Conservation (phyloP, 2,113 vertebrate genomes). For the Catharus minimus region DNA sequence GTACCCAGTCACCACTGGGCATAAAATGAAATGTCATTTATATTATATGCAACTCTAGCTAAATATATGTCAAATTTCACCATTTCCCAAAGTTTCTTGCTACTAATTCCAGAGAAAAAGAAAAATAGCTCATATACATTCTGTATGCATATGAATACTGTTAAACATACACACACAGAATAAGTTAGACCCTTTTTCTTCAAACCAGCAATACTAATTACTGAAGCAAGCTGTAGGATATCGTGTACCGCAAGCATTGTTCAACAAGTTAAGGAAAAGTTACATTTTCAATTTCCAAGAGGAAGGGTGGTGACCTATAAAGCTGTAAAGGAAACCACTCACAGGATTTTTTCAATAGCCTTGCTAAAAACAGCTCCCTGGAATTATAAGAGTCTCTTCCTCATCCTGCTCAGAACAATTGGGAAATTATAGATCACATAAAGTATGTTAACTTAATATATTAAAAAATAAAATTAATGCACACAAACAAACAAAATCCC, state of each 20-base stretch:
- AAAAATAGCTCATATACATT: neutral
- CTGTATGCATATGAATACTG: neutral
- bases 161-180: neutral
- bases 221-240: neutral
- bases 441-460: neutral
- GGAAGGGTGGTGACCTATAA: constrained; percentile 64
- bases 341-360: constrained; percentile 37
- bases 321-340: constrained; percentile 58
- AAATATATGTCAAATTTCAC: neutral
- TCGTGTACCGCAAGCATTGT: neutral
- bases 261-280: constrained; percentile 3
- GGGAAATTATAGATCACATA: neutral
- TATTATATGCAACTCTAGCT: neutral
- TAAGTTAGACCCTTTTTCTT: neutral
- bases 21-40: neutral
- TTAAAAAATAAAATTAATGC: neutral
- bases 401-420: constrained; percentile 66
- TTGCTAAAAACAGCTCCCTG: constrained; percentile 55
- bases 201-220: neutral
- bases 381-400: constrained; percentile 41
- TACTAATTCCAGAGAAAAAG: neutral
- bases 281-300: neutral
- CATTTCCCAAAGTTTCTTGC: neutral
- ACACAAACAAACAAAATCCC: neutral
- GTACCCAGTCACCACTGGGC: neutral